phyloP scores from a whole-genome alignment of 2,888 invertebrate species.

The Apocheima hispidaria region DNA sequence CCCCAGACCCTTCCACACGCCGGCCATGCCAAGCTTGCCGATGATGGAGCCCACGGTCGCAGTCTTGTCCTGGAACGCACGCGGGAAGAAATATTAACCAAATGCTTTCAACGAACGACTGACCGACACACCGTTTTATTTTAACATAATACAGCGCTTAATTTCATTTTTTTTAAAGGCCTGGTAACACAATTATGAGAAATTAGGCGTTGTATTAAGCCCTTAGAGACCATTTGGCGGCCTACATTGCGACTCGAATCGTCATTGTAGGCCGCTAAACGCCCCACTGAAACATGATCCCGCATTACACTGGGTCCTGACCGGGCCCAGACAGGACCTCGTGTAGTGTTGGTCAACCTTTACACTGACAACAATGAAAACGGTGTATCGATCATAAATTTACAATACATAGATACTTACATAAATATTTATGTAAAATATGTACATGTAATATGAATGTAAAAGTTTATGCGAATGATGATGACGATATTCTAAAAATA shows the following conservation, averaged over 20 bases:
- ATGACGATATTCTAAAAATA: neutral
- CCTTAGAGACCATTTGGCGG: too few relatives aligned
- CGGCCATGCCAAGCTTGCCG: conserved; percentile 80
- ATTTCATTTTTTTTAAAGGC: too few relatives aligned
- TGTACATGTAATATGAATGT: neutral
- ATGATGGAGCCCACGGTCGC: conserved; percentile 80
- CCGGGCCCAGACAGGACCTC: neutral
- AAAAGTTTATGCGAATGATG: neutral
- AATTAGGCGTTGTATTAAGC: neutral
- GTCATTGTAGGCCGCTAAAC: too few relatives aligned
- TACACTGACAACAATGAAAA: neutral
- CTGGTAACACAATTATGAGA: neutral
- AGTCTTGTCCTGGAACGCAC: conserved; percentile 72
- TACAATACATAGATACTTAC: neutral
- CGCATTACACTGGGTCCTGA: neutral
- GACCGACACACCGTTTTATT: neutral
- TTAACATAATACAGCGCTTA: neutral
- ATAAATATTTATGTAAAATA: neutral
- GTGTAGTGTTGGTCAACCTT: neutral
- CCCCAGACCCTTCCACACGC: conserved; percentile 95
- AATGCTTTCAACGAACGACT: neutral
- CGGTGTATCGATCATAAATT: neutral
- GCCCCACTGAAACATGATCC: too few relatives aligned
- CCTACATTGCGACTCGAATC: too few relatives aligned
- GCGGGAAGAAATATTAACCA: neutral